Base-by-base conservation (phyloP, 2,797 vertebrate genomes). In the Sebastes oblongus region DNA sequence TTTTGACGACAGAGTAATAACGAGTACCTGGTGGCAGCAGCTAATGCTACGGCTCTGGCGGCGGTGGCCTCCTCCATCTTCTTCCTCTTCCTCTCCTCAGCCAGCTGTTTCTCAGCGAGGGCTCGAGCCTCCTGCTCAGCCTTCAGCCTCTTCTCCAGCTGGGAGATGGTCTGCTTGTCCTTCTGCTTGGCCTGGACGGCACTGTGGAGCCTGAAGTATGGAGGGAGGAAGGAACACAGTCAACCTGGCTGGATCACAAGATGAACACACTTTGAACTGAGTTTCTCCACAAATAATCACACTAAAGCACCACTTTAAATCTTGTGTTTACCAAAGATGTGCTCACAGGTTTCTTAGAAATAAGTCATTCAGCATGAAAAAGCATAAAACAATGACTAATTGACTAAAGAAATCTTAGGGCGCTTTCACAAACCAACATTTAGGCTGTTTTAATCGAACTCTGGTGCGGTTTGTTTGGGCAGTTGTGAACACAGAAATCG, bases 161-260 rank as follows among this genome's bases (percentile, higher is more conserved):
- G 98, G 86, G 96, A 97, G 93, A 99, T 98, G 72, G 94, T 98
- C 90, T 99, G 98, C 89, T 98, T 99, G 86, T 99, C 98, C 94
- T 99, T 99, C 83, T 99, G 98, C 88, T 99, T 99, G 95, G 97
- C 97, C 88, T 99, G 98, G 72, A 99, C 96, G 54, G 98, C 96
- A 54, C 97, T 98, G 94, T 99, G 98, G 86, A 99, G 96, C 93
- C 98, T 99, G 60, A 30, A 69, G 78, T 0, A 27, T 16, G 27
- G 29, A 22, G 8, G 14, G 1, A 68, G 18, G 10, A 10, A 68
- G 18, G 9, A 11, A 50, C 20, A 29, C 0, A 3, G 27, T 83
- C 50, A 72, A 16, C 12, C 16, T 24, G 20, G 13, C 39, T 42
- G 67, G 25, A 59, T 58, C 11, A 20, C 8, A 16, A 39, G 20